A percentile compares a stretch with the other conserved stretches of the same genome.
Evolutionary conservation across 2,113 vertebrate species (phyloP).

Genomic region (Sander vitreus): DNA sequence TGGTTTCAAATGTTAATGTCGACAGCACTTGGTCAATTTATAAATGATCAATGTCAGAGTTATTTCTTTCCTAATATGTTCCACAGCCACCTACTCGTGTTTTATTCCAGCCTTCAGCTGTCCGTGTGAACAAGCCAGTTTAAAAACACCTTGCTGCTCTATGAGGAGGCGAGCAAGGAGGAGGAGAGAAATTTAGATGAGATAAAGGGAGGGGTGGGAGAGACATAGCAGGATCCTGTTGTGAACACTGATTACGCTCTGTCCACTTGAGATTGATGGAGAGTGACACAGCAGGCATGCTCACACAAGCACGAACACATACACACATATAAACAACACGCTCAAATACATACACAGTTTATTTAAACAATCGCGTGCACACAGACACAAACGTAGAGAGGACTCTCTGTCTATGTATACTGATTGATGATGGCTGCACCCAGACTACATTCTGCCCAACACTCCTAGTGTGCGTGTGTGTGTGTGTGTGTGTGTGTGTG

Average conservation of each 20-base stretch:
- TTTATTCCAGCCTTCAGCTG: slow-evolving; percentile 16
- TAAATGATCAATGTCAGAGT: slow-evolving; percentile 24
- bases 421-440: slow-evolving; percentile 68
- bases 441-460: slow-evolving; percentile 52
- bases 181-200: slow-evolving; percentile 69
- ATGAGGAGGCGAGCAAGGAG: slow-evolving; percentile 26
- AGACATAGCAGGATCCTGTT: slow-evolving; percentile 68
- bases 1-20: slow-evolving; percentile 13
- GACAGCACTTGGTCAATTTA: slow-evolving; percentile 7
- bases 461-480: slow-evolving; percentile 24
- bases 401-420: slow-evolving; percentile 37
- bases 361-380: slow-evolving; percentile 7
- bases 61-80: slow-evolving; percentile 1
- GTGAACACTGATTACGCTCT: slow-evolving; percentile 82
- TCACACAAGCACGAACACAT: slow-evolving; percentile 26
- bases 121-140: slow-evolving; percentile 25
- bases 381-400: not conserved
- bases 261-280: slow-evolving; percentile 80
- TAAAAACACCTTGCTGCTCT: slow-evolving; percentile 36
- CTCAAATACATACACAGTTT: slow-evolving; percentile 16
- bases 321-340: slow-evolving; percentile 3
- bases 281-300: slow-evolving; percentile 69
- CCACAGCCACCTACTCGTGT: slow-evolving; percentile 19
- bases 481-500: slow-evolving; percentile 12
- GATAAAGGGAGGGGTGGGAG: slow-evolving; percentile 59